phyloP scores from a whole-genome alignment of 2,888 invertebrate genomes.

The Xestia rhomboidea region DNA sequence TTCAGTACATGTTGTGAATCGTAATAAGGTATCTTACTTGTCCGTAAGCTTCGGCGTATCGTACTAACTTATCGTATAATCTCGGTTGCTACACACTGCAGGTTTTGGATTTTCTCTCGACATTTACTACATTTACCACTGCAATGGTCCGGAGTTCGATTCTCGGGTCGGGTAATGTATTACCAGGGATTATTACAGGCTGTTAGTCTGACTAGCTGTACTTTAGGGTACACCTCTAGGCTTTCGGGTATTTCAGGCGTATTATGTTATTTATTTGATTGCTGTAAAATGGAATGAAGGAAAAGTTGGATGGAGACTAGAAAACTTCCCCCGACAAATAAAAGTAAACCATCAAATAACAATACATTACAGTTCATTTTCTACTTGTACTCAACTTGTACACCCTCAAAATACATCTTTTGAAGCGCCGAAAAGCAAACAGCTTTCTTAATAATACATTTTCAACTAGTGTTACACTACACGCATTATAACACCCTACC shows the following conservation, averaged over 20 bases:
- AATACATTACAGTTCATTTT: not conserved
- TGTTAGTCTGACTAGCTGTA: not conserved
- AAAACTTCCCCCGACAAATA: not conserved
- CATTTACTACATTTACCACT: not conserved
- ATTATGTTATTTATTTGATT: not conserved
- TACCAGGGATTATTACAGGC: not conserved
- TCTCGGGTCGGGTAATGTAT: not conserved
- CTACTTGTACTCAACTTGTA: too few relatives aligned
- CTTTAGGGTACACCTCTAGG: not conserved
- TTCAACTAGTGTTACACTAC: too few relatives aligned
- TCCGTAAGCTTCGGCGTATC: conserved; percentile 21
- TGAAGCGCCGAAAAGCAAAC: not conserved
- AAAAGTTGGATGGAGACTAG: not conserved
- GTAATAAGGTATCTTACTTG: conserved; percentile 29
- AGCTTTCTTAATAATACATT: not conserved
- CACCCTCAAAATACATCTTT: not conserved
- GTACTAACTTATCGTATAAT: not conserved
- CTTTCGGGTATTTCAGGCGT: not conserved
- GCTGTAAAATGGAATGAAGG: not conserved
- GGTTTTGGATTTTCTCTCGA: not conserved
- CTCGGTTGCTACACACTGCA: not conserved
- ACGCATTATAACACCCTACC: not conserved
- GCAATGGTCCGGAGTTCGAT: not conserved
- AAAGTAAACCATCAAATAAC: not conserved
- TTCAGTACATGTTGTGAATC: conserved; percentile 39